Percentiles rank a stretch among this genome's conserved stretches.
Conservation (phyloP, 2,888 invertebrate genomes). For the Argyresthia goedartella region DNA sequence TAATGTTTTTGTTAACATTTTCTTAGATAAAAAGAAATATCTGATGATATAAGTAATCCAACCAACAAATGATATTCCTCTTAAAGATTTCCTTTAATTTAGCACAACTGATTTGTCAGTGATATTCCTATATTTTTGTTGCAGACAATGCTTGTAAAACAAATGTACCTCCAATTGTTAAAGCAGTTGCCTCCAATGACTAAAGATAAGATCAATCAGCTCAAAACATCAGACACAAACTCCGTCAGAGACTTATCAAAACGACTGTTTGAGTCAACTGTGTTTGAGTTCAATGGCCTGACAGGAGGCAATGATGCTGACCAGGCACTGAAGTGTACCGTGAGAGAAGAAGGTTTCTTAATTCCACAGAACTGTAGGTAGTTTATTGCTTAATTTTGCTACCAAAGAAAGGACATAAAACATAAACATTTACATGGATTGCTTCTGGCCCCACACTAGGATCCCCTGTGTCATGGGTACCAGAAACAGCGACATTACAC, state of each 20-base stretch:
- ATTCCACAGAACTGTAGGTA: slow-evolving; percentile 76
- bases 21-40: too few relatives aligned
- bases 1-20: too few relatives aligned
- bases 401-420: not conserved
- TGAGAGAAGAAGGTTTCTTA: slow-evolving; percentile 65
- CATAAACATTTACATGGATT: too few relatives aligned
- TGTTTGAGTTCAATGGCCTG: slow-evolving; percentile 29
- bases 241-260: slow-evolving; percentile 40
- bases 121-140: slow-evolving; percentile 13
- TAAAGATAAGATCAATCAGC: slow-evolving; percentile 12
- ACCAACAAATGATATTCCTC: too few relatives aligned
- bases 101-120: too few relatives aligned
- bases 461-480: too few relatives aligned
- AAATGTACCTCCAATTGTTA: slow-evolving; percentile 25
- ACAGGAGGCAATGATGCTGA: slow-evolving; percentile 72
- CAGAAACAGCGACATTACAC: too few relatives aligned
- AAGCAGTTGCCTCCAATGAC: slow-evolving; percentile 20
- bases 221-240: slow-evolving; percentile 24
- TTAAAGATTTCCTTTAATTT: too few relatives aligned
- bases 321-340: slow-evolving; percentile 52
- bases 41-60: too few relatives aligned
- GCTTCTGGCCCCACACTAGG: too few relatives aligned
- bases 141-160: slow-evolving; percentile 31
- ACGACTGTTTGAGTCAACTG: slow-evolving; percentile 33
- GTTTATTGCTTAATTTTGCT: slow-evolving; percentile 15